These are phyloP conservation scores for Apamea monoglypha DNA, from an alignment of 2,888 invertebrate genomes.

Conservation along the genomic window DNA sequence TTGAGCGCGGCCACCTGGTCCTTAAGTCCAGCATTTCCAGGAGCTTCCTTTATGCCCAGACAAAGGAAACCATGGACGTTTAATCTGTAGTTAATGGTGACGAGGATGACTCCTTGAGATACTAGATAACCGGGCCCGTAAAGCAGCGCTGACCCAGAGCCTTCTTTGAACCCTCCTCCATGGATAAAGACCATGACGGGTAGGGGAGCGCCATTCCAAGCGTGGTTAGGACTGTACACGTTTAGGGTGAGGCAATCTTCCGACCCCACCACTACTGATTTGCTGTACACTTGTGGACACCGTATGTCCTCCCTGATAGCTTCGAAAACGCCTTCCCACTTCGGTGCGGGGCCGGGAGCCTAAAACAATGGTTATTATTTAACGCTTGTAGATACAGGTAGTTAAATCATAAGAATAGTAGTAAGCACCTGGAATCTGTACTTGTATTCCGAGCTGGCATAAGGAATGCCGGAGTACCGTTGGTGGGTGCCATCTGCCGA, in stretches of 20 bases:
- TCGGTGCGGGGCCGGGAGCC: conserved; percentile 36
- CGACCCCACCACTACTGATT: conserved; percentile 5
- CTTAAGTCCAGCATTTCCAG: conserved; percentile 73
- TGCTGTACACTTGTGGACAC: conserved; percentile 27
- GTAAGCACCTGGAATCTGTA: conserved; percentile 52
- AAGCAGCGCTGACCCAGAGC: conserved; percentile 38
- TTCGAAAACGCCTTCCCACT: conserved; percentile 43
- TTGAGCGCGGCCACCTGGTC: conserved; percentile 73
- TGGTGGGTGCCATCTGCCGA: conserved; percentile 59
- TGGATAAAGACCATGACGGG: conserved; percentile 72
- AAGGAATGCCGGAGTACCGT: conserved; percentile 68
- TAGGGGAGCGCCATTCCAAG: conserved; percentile 23
- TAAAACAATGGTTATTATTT: conserved; percentile 21
- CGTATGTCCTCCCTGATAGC: conserved; percentile 34
- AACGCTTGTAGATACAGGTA: neutral
- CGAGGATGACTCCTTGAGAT: conserved; percentile 27
- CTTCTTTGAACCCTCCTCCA: conserved; percentile 69
- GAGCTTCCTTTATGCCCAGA: conserved; percentile 71
- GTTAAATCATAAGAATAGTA: neutral
- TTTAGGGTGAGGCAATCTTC: conserved; percentile 66
- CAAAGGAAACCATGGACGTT: conserved; percentile 70
- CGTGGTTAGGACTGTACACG: conserved; percentile 59
- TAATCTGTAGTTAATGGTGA: conserved; percentile 71
- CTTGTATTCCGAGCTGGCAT: conserved; percentile 62
- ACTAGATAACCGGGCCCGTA: conserved; percentile 46